phyloP scores from a whole-genome alignment of 2,113 vertebrate species.

The Greenwoodochromis staneri region DNA sequence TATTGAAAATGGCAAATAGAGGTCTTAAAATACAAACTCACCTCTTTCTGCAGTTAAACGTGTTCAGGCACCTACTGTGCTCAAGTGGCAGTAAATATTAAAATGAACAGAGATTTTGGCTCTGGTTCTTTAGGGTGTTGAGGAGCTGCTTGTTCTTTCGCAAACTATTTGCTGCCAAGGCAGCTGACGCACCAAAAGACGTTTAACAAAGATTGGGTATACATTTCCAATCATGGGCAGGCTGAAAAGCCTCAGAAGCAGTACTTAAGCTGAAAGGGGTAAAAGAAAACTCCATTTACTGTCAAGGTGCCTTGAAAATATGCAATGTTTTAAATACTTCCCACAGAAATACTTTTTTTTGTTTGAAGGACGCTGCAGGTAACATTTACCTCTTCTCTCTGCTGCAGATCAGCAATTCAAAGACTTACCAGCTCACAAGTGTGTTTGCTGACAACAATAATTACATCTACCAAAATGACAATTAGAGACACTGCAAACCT shows the following conservation, averaged over 20 bases:
- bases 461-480: conserved; percentile 53
- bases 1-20: neutral
- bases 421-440: neutral
- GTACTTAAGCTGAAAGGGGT: neutral
- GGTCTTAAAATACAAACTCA: neutral
- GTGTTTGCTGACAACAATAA: conserved; percentile 48
- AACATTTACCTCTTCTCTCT: neutral
- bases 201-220: neutral
- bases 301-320: neutral
- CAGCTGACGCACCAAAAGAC: neutral
- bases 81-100: neutral
- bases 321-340: neutral
- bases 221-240: neutral
- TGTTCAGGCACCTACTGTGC: neutral
- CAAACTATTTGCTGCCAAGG: neutral
- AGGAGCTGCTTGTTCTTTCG: neutral
- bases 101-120: neutral
- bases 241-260: neutral
- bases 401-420: conserved; percentile 15
- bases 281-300: neutral
- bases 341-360: neutral
- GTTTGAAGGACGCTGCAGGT: neutral
- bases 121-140: neutral
- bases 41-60: neutral
- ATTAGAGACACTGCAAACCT: conserved; percentile 18